These are phyloP conservation scores for Rhopalosiphum nymphaeae DNA, from an alignment of 2,888 invertebrate genomes.

Conservation along the genomic window DNA sequence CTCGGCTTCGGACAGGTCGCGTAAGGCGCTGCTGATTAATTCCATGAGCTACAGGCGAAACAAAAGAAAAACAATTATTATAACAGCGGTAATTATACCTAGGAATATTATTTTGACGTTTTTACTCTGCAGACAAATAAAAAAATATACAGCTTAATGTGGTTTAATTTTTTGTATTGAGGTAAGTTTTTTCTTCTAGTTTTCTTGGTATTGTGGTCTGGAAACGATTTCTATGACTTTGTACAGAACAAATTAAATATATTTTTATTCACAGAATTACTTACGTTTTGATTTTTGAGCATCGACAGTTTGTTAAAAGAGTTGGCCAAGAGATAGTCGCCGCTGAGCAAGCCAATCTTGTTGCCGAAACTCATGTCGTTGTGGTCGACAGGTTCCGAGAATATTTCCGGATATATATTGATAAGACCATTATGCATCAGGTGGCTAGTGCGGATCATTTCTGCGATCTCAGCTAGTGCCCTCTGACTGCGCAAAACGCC, in stretches of 20 bases:
- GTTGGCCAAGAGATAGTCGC: constrained; percentile 91
- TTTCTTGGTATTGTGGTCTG: background rate
- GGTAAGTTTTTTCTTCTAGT: background rate
- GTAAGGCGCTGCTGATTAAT: constrained; percentile 88
- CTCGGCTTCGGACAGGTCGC: constrained; percentile 92
- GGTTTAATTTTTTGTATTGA: too few species aligned
- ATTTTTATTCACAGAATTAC: constrained; percentile 28
- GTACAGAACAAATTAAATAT: background rate
- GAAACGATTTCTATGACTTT: background rate
- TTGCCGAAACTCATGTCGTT: constrained; percentile 94
- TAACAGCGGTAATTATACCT: background rate
- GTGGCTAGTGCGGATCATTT: constrained; percentile 95
- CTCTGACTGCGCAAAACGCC: constrained; percentile 88
- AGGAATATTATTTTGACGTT: background rate
- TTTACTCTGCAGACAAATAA: background rate
- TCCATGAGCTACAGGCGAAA: constrained; percentile 78
- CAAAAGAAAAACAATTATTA: constrained; percentile 8
- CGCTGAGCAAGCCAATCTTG: constrained; percentile 92
- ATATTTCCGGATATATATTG: constrained; percentile 79
- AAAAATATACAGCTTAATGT: background rate
- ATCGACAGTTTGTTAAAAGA: constrained; percentile 89
- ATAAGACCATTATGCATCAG: constrained; percentile 90
- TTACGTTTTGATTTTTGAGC: constrained; percentile 75
- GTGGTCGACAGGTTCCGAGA: constrained; percentile 74
- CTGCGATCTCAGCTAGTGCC: constrained; percentile 93